These are phyloP conservation scores for Tenodera sinensis DNA, from an alignment of 2,888 invertebrate species.

Conservation along the genomic window DNA sequence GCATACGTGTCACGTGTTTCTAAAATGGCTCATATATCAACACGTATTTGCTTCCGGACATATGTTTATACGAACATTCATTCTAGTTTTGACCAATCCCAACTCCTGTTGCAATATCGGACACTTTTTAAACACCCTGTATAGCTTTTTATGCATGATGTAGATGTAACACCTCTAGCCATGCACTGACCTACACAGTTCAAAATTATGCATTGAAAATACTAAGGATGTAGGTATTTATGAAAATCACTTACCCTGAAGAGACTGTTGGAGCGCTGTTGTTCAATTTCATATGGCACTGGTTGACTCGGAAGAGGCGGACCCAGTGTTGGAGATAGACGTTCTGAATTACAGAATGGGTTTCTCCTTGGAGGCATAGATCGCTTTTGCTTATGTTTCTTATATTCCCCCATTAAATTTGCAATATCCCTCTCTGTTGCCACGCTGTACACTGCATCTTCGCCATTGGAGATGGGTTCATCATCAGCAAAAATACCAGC, in stretches of 20 bases:
- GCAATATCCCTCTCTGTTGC: conserved; percentile 49
- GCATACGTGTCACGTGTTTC: no score
- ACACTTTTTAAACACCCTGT: no score
- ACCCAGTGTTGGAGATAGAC: conserved; percentile 37
- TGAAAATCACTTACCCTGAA: conserved; percentile 60
- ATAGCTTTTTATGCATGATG: no score
- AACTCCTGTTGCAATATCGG: no score
- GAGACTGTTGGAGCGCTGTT: conserved; percentile 75
- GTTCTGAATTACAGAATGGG: conserved; percentile 37
- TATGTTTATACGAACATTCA: no score
- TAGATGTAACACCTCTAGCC: no score
- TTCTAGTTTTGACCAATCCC: no score
- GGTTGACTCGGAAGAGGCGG: conserved; percentile 56
- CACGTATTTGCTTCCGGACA: no score
- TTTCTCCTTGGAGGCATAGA: conserved; percentile 45
- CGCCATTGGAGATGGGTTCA: conserved; percentile 32
- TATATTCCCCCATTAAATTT: conserved; percentile 52
- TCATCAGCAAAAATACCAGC: conserved; percentile 25
- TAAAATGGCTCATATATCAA: no score
- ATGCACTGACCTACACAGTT: no score
- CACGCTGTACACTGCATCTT: conserved; percentile 40
- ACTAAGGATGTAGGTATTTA: no score
- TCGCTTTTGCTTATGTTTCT: conserved; percentile 49
- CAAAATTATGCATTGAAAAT: no score
- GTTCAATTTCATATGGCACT: conserved; percentile 75